Base-by-base conservation (phyloP, 2,113 vertebrate genomes). In the Elephas maximus region DNA sequence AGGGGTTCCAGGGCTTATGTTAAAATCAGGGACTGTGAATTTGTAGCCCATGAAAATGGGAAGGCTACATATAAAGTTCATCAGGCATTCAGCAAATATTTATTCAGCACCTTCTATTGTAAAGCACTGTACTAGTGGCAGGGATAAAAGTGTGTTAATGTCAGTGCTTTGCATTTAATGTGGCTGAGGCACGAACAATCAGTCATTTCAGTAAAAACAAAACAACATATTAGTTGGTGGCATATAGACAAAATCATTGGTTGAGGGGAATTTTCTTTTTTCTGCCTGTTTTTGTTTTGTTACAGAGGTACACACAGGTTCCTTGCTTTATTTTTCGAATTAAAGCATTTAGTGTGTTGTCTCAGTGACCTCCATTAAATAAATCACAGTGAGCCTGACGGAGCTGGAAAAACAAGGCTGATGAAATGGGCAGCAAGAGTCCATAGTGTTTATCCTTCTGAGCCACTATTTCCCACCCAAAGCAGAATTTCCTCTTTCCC, bases 241-340 rank as follows among this genome's bases (percentile, higher is more conserved):
- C 94, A 93, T 51, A 80, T 77, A 76, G 76, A 97, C 88, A 96
- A 97, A 97, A 97, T 97, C 87, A 97, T 92, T 65, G 67, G 67
- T 63, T 51, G 0, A 96, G 91, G 95, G 60, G 97, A 93, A 81
- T 71, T 78, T 94, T 89, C 73, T 30, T 93, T 71, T 89, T 90
- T 97, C 90, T 77, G 63, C 10, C 74, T 88, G 78, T 37, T 37
- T 37, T 83, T 96, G 93, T 96, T 97, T 95, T 98, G 95, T 89
- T 91, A 63, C 23, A 74, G 83, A 53, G 80, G n/a, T 41, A 51
- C 67, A 85, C 84, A 63, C 41, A 78, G 67, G 23, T 82, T 96
- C 33, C 76, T 71, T n/a, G 71, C 90, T 95, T 80, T 95, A 82
- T 90, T 92, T 94, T 90, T 94, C 80, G 89, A 93, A 85, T 94